These are phyloP conservation scores for Isurus oxyrinchus DNA, from an alignment of 2,113 vertebrate genomes.

Conservation along the genomic window DNA sequence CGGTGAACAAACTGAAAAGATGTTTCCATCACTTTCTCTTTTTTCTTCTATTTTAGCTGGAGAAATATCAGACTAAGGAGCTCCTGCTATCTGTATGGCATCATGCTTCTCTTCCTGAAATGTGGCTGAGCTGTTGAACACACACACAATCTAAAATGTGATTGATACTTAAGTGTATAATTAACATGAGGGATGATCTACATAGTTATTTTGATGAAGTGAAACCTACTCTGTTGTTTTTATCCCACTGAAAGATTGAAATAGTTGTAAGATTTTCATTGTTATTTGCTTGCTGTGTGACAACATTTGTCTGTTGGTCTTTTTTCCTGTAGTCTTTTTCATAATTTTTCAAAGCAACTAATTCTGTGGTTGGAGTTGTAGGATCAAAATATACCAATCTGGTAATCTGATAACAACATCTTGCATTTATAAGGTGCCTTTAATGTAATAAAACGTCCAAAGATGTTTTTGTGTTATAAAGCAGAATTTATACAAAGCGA, in stretches of 20 bases:
- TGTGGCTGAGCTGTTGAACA: neutral
- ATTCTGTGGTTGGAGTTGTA: neutral
- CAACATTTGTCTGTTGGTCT: neutral
- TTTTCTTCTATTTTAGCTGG: neutral
- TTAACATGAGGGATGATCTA: slow-evolving; percentile 46
- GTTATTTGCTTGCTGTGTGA: neutral
- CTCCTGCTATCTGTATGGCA: slow-evolving; percentile 11
- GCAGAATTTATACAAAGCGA: no score
- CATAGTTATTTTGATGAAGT: neutral
- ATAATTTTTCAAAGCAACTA: neutral
- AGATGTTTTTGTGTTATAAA: no score
- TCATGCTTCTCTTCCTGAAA: neutral
- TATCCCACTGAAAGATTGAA: neutral
- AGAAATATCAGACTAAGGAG: neutral
- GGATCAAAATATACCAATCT: neutral
- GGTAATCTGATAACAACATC: neutral
- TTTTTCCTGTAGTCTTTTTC: neutral
- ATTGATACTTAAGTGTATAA: neutral
- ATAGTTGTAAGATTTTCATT: neutral
- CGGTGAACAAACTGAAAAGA: slow-evolving; percentile 37
- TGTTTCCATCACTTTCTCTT: neutral
- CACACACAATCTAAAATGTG: neutral
- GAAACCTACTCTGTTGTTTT: neutral
- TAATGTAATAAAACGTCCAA: no score
- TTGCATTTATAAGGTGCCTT: no score